phyloP scores from a whole-genome alignment of 2,888 invertebrate species.

The Drosophila anomalata region DNA sequence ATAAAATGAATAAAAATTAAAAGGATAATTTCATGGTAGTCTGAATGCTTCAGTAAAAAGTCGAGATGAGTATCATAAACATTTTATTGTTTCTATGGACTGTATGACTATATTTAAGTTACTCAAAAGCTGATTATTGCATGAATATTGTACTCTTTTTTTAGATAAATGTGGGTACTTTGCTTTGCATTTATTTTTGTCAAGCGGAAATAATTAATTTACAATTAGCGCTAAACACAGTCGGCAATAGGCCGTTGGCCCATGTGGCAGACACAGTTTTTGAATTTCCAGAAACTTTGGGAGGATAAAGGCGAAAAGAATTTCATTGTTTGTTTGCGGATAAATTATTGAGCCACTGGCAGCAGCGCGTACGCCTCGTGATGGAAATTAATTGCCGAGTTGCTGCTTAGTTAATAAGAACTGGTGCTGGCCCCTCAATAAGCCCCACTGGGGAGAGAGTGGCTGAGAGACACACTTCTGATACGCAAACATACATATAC shows the following conservation, averaged over 20 bases:
- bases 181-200: slow-evolving; percentile 9
- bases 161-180: neutral
- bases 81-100: neutral
- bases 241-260: neutral
- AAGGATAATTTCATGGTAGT: neutral
- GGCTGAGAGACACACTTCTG: neutral
- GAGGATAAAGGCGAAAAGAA: slow-evolving; percentile 2
- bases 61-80: neutral
- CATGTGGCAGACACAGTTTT: neutral
- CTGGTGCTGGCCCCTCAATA: slow-evolving; percentile 9
- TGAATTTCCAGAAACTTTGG: slow-evolving; percentile 33
- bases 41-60: neutral
- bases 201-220: neutral
- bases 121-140: too few relatives aligned
- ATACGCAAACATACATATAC: neutral
- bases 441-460: neutral
- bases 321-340: slow-evolving; percentile 48
- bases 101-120: too few relatives aligned
- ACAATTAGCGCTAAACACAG: neutral
- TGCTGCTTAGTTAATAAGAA: slow-evolving; percentile 31
- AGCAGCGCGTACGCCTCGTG: slow-evolving; percentile 22
- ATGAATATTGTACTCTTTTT: neutral
- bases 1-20: neutral
- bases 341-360: slow-evolving; percentile 29
- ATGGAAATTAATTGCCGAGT: slow-evolving; percentile 37